Base-by-base conservation (phyloP, 1,140 invertebrate species). In the Aphaenogaster ashmeadi region DNA sequence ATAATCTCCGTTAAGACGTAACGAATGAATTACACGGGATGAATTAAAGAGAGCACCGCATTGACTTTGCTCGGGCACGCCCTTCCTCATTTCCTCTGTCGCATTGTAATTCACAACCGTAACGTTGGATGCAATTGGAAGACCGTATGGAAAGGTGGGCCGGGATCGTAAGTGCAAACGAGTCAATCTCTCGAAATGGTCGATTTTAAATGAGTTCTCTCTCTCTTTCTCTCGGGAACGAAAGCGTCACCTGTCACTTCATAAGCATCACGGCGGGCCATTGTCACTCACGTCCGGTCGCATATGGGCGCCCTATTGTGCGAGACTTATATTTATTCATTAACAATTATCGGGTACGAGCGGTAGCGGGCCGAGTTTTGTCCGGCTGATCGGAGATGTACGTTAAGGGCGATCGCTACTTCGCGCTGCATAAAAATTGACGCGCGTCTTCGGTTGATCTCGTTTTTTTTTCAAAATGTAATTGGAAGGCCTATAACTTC, bases 321-420 rank as follows among this genome's bases (percentile, higher is more conserved):
- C 80, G 36, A 44, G 72, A 87, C 92, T 93, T 92, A 92, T 93
- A 93, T 93, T 92, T 93, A 93, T 93, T 93, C 92, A 93, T 93
- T 92, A 93, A 92, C 92, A 93, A 93, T 93, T 93, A 93, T 91
- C 88, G 72, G 38, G 36, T 72, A 69, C 81, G 81, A 71, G 89
- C 77, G 81, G 89, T 92, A 79, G 75, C 60, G 33, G 36, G 21
- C 38, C 50, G 64, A 36, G 67, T 78, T 87, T 87, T 77, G 89
- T 88, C 38, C 62, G 50, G 33, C 71, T 58, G 89, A 92, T 92
- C 69, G 74, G 52, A 85, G 90, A 87, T 81, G 89, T 66, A 38
- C 64, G 77, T 86, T 56, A 84, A 86, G 50, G 56, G 47, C 36
- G n/a, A 62, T 72, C 71, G 50, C 54, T 33, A 74, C 69, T 85